Evolutionary conservation across 2,888 invertebrate species (phyloP).

Genomic region (Drosophila rubida): DNA sequence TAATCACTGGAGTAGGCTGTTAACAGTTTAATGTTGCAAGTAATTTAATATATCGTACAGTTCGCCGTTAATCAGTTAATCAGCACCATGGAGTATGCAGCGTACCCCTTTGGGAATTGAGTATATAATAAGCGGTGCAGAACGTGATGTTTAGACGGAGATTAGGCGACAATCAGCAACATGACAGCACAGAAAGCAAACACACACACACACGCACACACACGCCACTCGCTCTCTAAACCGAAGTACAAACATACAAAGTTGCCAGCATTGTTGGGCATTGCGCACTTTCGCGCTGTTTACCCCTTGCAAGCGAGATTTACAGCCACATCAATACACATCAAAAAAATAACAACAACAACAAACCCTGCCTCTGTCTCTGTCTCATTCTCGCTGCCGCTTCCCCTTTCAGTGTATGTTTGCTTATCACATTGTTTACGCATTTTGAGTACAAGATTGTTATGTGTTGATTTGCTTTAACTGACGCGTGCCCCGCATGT

Average conservation of each 20-base stretch:
- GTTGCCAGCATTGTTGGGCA: constrained; percentile 34
- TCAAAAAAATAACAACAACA: constrained; percentile 25
- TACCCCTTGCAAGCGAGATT: constrained; percentile 64
- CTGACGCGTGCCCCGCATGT: constrained; percentile 80
- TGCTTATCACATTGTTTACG: constrained; percentile 81
- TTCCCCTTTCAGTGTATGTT: neutral
- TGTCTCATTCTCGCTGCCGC: constrained; percentile 10
- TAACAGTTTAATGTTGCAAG: neutral
- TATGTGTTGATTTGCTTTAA: constrained; percentile 79
- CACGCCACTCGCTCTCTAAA: constrained; percentile 1
- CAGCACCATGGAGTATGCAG: constrained; percentile 12
- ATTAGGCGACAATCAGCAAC: constrained; percentile 66
- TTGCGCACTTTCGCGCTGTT: constrained; percentile 48
- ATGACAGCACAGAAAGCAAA: constrained; percentile 43
- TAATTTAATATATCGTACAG: neutral
- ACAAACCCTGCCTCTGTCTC: neutral
- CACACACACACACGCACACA: constrained; percentile 21
- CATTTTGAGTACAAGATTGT: constrained; percentile 82
- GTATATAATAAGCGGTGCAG: constrained; percentile 41
- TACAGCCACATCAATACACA: constrained; percentile 75
- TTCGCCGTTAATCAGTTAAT: constrained; percentile 9
- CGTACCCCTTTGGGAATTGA: constrained; percentile 8
- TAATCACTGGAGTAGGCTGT: no score
- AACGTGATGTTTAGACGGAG: constrained; percentile 65
- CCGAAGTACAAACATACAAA: constrained; percentile 30